These are phyloP conservation scores for Clarias macrocephalus DNA, from an alignment of 2,113 vertebrate species.

Conservation along the genomic window DNA sequence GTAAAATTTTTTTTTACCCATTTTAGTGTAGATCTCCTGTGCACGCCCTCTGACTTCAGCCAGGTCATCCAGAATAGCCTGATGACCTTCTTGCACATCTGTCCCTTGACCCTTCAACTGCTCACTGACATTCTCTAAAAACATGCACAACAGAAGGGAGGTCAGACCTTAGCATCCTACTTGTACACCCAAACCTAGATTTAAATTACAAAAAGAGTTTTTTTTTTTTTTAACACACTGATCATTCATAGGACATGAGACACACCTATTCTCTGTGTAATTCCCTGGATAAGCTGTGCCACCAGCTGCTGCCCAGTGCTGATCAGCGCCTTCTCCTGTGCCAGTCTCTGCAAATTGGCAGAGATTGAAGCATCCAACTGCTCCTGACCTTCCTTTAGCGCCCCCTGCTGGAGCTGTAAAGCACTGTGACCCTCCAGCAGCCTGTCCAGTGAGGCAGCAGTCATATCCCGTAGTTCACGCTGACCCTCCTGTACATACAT, in stretches of 20 bases:
- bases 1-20: conserved; percentile 66
- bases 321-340: conserved; percentile 73
- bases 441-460: conserved; percentile 65
- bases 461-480: conserved; percentile 69
- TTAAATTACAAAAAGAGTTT: background rate
- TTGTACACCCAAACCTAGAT: background rate
- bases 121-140: conserved; percentile 72
- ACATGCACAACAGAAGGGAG: background rate
- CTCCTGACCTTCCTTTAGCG: conserved; percentile 70
- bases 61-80: conserved; percentile 64
- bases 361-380: conserved; percentile 67
- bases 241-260: background rate
- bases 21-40: conserved; percentile 70
- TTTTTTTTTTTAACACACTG: background rate
- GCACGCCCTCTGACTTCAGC: conserved; percentile 63
- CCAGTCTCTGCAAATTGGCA: conserved; percentile 66
- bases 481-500: conserved; percentile 72
- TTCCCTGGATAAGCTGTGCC: conserved; percentile 72
- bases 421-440: conserved; percentile 71
- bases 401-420: conserved; percentile 73
- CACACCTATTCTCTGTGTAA: conserved; percentile 73
- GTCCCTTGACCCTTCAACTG: conserved; percentile 65
- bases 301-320: conserved; percentile 69
- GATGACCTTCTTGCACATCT: conserved; percentile 64
- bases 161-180: background rate